A percentile compares a stretch with the other conserved stretches of the same genome.
These are phyloP conservation scores for Indri indri DNA, from an alignment of 2,113 vertebrate species.

Conservation along the genomic window DNA sequence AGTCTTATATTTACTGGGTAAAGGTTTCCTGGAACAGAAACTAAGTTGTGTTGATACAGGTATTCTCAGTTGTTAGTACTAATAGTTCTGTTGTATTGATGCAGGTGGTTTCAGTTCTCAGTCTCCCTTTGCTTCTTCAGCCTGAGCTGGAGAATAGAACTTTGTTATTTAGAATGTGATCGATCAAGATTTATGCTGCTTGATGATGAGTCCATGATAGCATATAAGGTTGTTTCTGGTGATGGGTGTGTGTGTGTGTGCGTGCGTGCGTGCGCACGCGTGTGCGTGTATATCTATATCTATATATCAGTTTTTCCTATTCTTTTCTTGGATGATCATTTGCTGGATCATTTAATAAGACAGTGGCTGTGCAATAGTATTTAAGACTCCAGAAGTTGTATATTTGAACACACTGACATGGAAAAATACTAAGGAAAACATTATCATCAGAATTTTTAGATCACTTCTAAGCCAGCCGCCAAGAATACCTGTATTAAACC, in stretches of 20 bases:
- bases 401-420: neutral
- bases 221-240: neutral
- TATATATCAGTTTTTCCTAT: neutral
- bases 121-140: neutral
- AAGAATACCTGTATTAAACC: neutral
- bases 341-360: neutral
- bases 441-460: neutral
- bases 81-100: neutral
- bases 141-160: neutral
- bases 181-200: neutral
- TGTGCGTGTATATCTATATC: no score
- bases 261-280: no score
- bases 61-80: neutral
- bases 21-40: neutral
- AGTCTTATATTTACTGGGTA: neutral
- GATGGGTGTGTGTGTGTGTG: no score
- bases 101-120: neutral
- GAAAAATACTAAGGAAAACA: neutral
- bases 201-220: neutral
- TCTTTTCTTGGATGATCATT: neutral
- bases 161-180: neutral
- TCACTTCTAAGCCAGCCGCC: neutral
- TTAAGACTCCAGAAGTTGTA: neutral
- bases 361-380: neutral
- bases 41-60: neutral